Base-by-base conservation (phyloP, 2,113 vertebrate species). In the Illadopsis cleaveri region DNA sequence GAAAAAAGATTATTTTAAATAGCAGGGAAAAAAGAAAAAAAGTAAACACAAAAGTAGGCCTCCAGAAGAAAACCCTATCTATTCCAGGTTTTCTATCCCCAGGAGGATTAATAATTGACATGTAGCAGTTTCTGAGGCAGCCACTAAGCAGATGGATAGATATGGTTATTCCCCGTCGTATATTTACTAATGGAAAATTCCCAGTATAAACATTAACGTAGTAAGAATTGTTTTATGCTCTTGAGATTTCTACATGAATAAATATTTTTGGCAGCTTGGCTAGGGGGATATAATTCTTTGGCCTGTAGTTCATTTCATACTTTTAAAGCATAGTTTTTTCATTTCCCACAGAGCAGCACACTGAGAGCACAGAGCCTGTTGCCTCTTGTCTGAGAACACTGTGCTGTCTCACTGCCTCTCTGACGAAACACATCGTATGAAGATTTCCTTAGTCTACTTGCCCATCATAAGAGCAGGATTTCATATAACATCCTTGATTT, bases 221-320 rank as follows among this genome's bases (percentile, higher is more conserved):
- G 77, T 45, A 92, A 51, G 92, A 96, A 90, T 90, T 93, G 45
- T 66, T 96, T 71, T 64, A 92, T 93, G 66, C 89, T 95, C 93
- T 60, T 92, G 95, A 94, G 91, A 94, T 64, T 96, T 96, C 86
- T 66, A 78, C 71, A 71, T 62, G 60, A 79, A 83, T 81, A 91
- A 96, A 96, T 95, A 95, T 68, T 91, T 96, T 93, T 94, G 89
- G 44, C 56, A 93, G 31, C 58, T 93, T 86, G 86, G 61, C 33
- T 56, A 56, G 90, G 33, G n/a, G 30, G 56, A 51, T 73, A 56
- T 83, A 80, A 91, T 93, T 79, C 73, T 87, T 80, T 77, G 66
- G 72, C 64, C 48, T 51, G 82, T 66, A 54, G 45, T 94, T 95
- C 68, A 69, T 87, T 91, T 96, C 53, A 27, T 85, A 69, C 25